Evolutionary conservation across 2,888 invertebrate species (phyloP).

Genomic region (Temnothorax ravouxi): DNA sequence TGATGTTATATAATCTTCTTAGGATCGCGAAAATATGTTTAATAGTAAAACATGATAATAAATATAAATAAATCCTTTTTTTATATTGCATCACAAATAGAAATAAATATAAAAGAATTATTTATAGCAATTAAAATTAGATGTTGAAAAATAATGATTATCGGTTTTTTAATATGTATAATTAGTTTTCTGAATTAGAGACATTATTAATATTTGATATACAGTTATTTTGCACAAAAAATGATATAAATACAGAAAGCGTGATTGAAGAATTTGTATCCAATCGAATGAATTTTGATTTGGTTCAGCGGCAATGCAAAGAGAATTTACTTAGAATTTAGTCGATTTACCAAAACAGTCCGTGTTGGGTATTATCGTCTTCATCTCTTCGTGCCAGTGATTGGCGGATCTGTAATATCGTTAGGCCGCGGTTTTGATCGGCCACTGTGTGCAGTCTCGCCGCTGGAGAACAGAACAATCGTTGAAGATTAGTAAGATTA

Average conservation of each 20-base stretch:
- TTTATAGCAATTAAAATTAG: neutral
- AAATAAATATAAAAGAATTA: neutral
- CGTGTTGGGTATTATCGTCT: slow-evolving; percentile 51
- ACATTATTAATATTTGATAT: neutral
- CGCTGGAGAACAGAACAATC: slow-evolving; percentile 67
- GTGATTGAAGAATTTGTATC: neutral
- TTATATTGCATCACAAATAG: neutral
- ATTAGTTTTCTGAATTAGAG: neutral
- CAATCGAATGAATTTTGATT: neutral
- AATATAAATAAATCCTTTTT: neutral
- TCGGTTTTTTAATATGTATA: neutral
- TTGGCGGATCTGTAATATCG: slow-evolving; percentile 74
- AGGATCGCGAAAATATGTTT: slow-evolving; percentile 3
- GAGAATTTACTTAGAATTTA: slow-evolving; percentile 38
- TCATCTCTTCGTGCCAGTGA: slow-evolving; percentile 65
- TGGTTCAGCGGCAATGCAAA: neutral
- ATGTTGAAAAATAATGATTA: neutral
- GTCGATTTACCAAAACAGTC: slow-evolving; percentile 11
- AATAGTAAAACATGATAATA: neutral
- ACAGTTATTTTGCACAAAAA: neutral
- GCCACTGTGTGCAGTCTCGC: slow-evolving; percentile 50
- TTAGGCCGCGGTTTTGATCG: slow-evolving; percentile 72
- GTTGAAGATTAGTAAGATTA: slow-evolving; percentile 80
- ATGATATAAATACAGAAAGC: neutral
- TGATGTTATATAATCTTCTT: neutral